Evolutionary conservation across 2,888 invertebrate genomes (phyloP), one percentile per base, ranked within the genome.

Genomic region (Phytoseiulus persimilis): DNA sequence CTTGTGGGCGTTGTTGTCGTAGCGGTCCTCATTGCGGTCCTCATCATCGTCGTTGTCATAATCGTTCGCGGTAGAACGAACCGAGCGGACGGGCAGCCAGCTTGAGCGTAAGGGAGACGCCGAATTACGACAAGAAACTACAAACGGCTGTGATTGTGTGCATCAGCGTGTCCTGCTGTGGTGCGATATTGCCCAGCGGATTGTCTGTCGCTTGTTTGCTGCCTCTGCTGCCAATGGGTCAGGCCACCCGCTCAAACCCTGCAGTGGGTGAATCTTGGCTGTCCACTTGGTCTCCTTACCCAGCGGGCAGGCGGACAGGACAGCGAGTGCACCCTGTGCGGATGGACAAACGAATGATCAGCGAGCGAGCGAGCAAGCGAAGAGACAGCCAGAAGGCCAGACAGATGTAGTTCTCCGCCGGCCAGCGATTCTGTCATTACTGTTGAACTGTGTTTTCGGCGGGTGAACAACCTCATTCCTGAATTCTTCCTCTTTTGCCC

Each of bases 141-240:
- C 65, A 65, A 65, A 65, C 65, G 65, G 65, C 65, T 65, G 65
- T 65, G 65, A 65, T 65, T 65, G 65, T 65, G 65, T 65, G 65
- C 65, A 65, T 65, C 65, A 65, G 65, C 65, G 28, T 65, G 65
- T 65, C 65, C 65, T 65, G 65, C 9, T 65, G 65, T 65, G 18
- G 65, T 65, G 65, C 65, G 5, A 65, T 65, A 65, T 65, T 65
- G 65, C 28, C 65, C 65, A 65, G 65, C 65, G 65, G 65, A 65
- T 65, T 65, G 65, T 65, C 65, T 65, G 65, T 28, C 65, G 65
- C 65, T 65, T 65, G 65, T 28, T 65, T 28, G 11, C 23, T 65
- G 23, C 18, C 65, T 65, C 23, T 28, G 1, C 65, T 65, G 65
- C 65, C 65, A 65, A 18, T 2, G 11, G 18, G 65, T 65, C 65